Evolutionary conservation across 2,888 invertebrate species (phyloP), one percentile per base, ranked within the genome.

Genomic region (Quadroppia sp.): DNA sequence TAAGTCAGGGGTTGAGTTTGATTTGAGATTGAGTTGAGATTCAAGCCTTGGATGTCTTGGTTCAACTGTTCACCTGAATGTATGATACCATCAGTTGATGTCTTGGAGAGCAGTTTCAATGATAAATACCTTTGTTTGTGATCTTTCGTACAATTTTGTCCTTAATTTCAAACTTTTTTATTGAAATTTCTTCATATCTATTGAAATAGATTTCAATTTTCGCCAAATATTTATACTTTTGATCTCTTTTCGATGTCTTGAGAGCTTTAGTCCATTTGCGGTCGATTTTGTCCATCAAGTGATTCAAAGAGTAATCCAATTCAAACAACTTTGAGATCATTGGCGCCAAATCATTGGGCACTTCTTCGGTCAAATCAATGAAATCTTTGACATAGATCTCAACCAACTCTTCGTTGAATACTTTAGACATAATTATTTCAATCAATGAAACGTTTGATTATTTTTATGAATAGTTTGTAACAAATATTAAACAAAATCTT

Each of bases 321-420:
- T 40, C 28, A 2, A 56, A 20, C 13, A 64, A 40, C 40, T 36
- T 30, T 23, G 64, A 64, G 4, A 64, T 13, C 64, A 40, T 40
- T 64, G 36, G 64, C 64, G 64, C 36, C 64, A 64, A 64, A 64
- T 64, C 64, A 11, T 64, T 64, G 0, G 64, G 64, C n/a, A 64
- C 3, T 40, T 64, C 64, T 64, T 64, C 64, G 20, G 23, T 23
- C 1, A 64, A 64, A 6, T 64, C 64, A 11, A 40, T 40, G 64
- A 23, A 64, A 3, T 64, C 40, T 9, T 40, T 64, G 2, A 64
- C 0, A 23, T 64, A 64, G 0, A 20, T 1, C 1, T 20, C 4
- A 20, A 36, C 3, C 13, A 64, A 23, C 9, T 36, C 36, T 36
- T 64, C 17, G 40, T 64, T 23, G 20, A 64, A 61, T 61, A 13